A percentile compares a stretch with the other conserved stretches of the same genome.
Evolutionary conservation across 2,797 vertebrate genomes (phyloP).

Genomic region (Sebastolobus altivelis): DNA sequence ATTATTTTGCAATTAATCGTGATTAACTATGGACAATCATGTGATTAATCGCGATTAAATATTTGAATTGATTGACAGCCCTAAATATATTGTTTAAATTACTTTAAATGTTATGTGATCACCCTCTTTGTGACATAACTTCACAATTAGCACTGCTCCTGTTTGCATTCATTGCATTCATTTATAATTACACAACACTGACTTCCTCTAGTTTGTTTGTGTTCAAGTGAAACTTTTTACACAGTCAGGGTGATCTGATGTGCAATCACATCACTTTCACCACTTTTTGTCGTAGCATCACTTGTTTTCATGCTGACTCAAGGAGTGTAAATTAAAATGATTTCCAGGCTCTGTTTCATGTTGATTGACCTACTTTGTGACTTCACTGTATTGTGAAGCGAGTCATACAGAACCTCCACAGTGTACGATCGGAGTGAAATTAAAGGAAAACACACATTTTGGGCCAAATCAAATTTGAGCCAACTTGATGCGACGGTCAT

Average conservation of each 20-base stretch:
- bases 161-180: not conserved
- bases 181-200: not conserved
- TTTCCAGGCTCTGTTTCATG: constrained; percentile 21
- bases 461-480: constrained; percentile 15
- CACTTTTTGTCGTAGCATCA: not conserved
- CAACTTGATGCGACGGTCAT: constrained; percentile 26
- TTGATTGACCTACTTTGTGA: constrained; percentile 43
- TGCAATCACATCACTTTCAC: not conserved
- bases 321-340: constrained; percentile 33
- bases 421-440: not conserved
- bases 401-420: constrained; percentile 8
- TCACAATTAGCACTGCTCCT: not conserved
- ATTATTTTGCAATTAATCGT: no score
- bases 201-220: not conserved
- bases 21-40: no score
- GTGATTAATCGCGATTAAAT: no score
- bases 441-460: not conserved
- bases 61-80: no score
- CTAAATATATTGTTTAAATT: not conserved
- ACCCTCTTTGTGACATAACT: not conserved
- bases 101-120: not conserved
- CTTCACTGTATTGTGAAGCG: constrained; percentile 14
- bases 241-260: not conserved
- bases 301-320: constrained; percentile 29
- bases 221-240: not conserved